Base-by-base conservation (phyloP, 2,888 invertebrate species). In the Anaspis maculata region DNA sequence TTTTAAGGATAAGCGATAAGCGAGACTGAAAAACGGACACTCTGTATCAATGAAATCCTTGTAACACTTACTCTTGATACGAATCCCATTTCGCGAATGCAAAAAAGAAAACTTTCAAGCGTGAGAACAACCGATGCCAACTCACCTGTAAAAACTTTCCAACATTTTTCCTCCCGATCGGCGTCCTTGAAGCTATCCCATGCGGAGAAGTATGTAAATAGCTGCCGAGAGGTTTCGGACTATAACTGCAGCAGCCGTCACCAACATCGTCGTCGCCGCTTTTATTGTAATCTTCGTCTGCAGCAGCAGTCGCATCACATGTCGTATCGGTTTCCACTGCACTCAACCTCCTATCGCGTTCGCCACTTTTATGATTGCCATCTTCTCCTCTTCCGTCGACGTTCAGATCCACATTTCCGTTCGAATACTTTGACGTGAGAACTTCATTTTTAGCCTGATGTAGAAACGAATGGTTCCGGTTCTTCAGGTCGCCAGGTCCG, bases 61-160 rank as follows among this genome's bases (percentile, higher is more conserved):
- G n/a, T n/a, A n/a, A n/a, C n/a, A n/a, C n/a, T n/a, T n/a, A n/a
- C n/a, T n/a, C n/a, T n/a, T n/a, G n/a, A n/a, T n/a, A n/a, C n/a
- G n/a, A n/a, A n/a, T n/a, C n/a, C n/a, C n/a, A n/a, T n/a, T n/a
- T n/a, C n/a, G n/a, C n/a, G n/a, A n/a, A n/a, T n/a, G n/a, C n/a
- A n/a, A n/a, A n/a, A n/a, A n/a, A n/a, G n/a, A n/a, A n/a, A n/a
- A n/a, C n/a, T n/a, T n/a, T n/a, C n/a, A n/a, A n/a, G n/a, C n/a
- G n/a, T n/a, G n/a, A n/a, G n/a, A n/a, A n/a, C n/a, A n/a, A n/a
- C n/a, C n/a, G n/a, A 19, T 19, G 5, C 19, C 5, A 9, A 19
- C 50, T 45, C 27, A 64, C 65, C 60, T 65, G 65, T 34, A 64
- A 47, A 44, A 54, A 63, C 47, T 64, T 64, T 32, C 64, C 64